Percentiles rank a stretch among this genome's conserved stretches.
Conservation (phyloP, 1,140 invertebrate species). For the Cecropterus lyciades region DNA sequence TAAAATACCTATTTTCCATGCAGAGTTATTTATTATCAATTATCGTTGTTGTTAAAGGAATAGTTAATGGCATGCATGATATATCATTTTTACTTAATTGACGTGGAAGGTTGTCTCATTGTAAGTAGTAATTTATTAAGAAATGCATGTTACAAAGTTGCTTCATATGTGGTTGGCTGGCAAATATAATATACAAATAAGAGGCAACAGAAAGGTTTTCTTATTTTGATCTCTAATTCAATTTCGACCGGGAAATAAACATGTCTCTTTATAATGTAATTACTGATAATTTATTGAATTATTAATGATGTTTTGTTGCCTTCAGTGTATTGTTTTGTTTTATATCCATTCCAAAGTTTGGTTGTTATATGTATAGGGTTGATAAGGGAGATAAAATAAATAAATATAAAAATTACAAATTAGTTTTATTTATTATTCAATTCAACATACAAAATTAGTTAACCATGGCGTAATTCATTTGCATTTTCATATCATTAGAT, state of each 20-base stretch:
- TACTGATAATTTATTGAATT: not conserved
- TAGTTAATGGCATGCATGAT: no score
- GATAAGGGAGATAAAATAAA: conserved; percentile 1
- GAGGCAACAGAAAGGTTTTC: not conserved
- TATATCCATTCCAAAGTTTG: not conserved
- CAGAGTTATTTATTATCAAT: no score
- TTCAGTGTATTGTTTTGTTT: not conserved
- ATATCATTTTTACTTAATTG: no score
- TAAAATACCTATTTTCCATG: no score
- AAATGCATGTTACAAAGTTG: no score
- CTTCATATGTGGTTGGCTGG: no score
- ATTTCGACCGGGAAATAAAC: not conserved
- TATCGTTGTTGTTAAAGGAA: no score
- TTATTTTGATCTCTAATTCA: no score
- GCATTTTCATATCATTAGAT: conserved; percentile 72
- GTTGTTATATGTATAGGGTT: conserved; percentile 1
- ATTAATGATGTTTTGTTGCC: not conserved
- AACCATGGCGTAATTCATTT: conserved; percentile 42
- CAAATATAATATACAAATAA: not conserved
- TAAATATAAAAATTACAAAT: conserved; percentile 29
- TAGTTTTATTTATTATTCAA: conserved; percentile 37
- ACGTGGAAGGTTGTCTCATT: no score
- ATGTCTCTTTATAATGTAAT: not conserved
- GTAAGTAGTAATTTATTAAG: no score
- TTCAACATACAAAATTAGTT: conserved; percentile 37